Evolutionary conservation across 2,797 vertebrate species (phyloP).

Genomic region (Siniperca undulata): DNA sequence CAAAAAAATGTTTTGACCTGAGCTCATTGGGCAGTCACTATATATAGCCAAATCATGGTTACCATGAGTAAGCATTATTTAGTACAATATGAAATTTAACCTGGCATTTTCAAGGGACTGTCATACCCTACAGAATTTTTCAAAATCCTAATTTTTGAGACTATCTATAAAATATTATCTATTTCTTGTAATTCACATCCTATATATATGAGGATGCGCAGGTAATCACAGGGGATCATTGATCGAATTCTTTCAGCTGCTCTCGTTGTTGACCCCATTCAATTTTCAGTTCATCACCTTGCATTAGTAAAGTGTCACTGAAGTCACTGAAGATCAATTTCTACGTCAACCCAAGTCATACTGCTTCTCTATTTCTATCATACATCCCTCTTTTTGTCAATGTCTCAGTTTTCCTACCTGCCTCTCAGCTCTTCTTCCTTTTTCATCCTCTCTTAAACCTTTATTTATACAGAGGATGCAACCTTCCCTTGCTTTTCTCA

Average conservation of each 20-base stretch:
- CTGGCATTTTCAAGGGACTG: neutral
- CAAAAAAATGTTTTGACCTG: neutral
- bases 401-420: neutral
- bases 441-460: neutral
- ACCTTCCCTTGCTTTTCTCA: slow-evolving; percentile 20
- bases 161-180: neutral
- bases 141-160: neutral
- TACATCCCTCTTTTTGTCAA: neutral
- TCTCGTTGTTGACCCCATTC: neutral
- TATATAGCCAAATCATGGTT: neutral
- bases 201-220: neutral
- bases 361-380: neutral
- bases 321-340: neutral
- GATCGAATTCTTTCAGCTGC: neutral
- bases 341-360: neutral
- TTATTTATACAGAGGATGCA: slow-evolving; percentile 16
- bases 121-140: too few species aligned
- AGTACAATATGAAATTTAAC: neutral
- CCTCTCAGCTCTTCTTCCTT: neutral
- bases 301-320: neutral
- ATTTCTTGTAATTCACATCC: neutral
- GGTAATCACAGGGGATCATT: neutral
- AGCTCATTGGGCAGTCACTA: neutral
- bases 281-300: neutral
- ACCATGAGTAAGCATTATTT: neutral